Evolutionary conservation across 1,140 invertebrate genomes (phyloP), one percentile per base, ranked within the genome.

Genomic region (Drosophila kikkawai): DNA sequence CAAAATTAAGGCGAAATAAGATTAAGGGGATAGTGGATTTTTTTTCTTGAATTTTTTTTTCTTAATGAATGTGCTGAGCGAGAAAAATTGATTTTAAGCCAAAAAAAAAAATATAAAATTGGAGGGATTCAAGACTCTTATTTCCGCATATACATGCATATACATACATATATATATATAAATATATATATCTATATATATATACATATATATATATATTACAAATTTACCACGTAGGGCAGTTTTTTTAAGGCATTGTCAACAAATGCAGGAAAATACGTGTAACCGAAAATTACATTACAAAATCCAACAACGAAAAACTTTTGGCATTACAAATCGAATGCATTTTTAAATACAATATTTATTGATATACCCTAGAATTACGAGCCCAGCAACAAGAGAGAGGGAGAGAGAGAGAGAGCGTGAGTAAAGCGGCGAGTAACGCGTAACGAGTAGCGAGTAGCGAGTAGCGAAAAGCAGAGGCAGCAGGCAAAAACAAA

Each of bases 331-430:
- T 86, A 58, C 51, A 59, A 83, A 82, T 70, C 51, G 51, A 85
- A 91, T 87, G 82, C 85, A 91, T 91, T 91, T 91, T 90, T 75
- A 90, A 91, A 90, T 91, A 87, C 61, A 77, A 81, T 81, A 85
- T 86, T 81, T 85, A 85, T 85, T 81, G 67, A 81, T 68, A 83
- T 80, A 80, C 48, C 48, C 75, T 82, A 83, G 79, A 36, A 47
- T 63, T 83, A 79, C 22, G 36, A 53, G 63, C 53, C 19, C 60
- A 67, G 53, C 37, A 74, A n/a, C 47, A 22, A 47, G 42, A 56
- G 34, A 26, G 64, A 50, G 44, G 8, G 22, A 59, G 51, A 41
- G 37, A 47, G 42, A 56, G 34, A 26, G 64, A 56, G 44, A 11
- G 22, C 59, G 51, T 36, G 37, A 26, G 34, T 7, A 19, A 41